These are phyloP conservation scores for Geopemphigus sp. DNA, from an alignment of 1,140 invertebrate genomes.

Conservation along the genomic window DNA sequence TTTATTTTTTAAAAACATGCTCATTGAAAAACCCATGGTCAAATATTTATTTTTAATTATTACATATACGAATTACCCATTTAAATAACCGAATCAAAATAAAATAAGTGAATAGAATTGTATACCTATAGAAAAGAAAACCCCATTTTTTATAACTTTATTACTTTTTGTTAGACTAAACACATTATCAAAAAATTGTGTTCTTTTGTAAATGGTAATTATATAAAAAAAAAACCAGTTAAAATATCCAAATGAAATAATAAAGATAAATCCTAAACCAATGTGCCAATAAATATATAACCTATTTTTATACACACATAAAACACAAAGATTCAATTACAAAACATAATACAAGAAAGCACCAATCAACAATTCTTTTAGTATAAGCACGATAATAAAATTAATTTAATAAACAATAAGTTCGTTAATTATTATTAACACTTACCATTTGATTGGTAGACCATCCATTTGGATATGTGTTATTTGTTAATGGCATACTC, in stretches of 20 bases:
- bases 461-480: constrained; percentile 33
- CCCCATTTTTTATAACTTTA: background rate
- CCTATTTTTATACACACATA: too few relatives aligned
- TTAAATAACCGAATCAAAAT: background rate
- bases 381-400: background rate
- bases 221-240: background rate
- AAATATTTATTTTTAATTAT: background rate
- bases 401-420: background rate
- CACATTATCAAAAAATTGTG: background rate
- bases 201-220: background rate
- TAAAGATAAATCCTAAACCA: too few relatives aligned
- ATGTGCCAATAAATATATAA: too few relatives aligned
- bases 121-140: background rate
- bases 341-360: background rate
- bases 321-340: background rate
- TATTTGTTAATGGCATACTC: background rate
- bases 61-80: background rate
- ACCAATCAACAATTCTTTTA: background rate
- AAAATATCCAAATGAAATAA: background rate
- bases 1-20: background rate
- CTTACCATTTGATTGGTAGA: constrained; percentile 34
- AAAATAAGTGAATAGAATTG: background rate
- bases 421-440: background rate
- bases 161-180: background rate
- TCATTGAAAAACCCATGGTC: background rate